These are phyloP conservation scores for Chelonus formosanus DNA, from an alignment of 2,888 invertebrate species.

Conservation along the genomic window DNA sequence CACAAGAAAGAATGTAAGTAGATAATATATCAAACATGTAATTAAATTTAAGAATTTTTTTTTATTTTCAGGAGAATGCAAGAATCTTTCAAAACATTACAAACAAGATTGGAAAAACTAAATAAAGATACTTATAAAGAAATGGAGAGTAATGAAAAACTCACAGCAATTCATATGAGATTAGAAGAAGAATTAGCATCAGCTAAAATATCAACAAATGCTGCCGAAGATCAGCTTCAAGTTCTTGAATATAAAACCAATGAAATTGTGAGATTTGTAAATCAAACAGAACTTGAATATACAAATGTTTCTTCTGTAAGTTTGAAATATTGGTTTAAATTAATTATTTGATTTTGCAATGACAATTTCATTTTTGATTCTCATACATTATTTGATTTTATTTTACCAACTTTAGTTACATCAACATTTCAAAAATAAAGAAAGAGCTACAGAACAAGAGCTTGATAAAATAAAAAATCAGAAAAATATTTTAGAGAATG, in stretches of 20 bases:
- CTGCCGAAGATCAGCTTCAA: not conserved
- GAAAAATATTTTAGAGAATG: constrained; percentile 73
- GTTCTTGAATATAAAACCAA: too few relatives aligned
- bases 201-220: constrained; percentile 26
- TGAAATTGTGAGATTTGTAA: too few relatives aligned
- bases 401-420: constrained; percentile 64
- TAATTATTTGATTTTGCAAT: too few relatives aligned
- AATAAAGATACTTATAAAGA: constrained; percentile 74
- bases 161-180: constrained; percentile 71
- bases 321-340: too few relatives aligned
- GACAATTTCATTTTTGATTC: not conserved
- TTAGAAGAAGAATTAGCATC: constrained; percentile 69
- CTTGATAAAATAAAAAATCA: constrained; percentile 68
- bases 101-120: constrained; percentile 72
- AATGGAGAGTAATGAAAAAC: constrained; percentile 73
- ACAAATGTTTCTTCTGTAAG: too few relatives aligned
- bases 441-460: constrained; percentile 64
- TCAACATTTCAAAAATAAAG: constrained; percentile 64
- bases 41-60: constrained; percentile 26
- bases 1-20: constrained; percentile 70
- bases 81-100: constrained; percentile 69
- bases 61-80: constrained; percentile 67
- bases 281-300: too few relatives aligned
- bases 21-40: constrained; percentile 42
- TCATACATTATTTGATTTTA: not conserved